Conservation (phyloP, 2,888 invertebrate genomes). For the Desoria tigrina region DNA sequence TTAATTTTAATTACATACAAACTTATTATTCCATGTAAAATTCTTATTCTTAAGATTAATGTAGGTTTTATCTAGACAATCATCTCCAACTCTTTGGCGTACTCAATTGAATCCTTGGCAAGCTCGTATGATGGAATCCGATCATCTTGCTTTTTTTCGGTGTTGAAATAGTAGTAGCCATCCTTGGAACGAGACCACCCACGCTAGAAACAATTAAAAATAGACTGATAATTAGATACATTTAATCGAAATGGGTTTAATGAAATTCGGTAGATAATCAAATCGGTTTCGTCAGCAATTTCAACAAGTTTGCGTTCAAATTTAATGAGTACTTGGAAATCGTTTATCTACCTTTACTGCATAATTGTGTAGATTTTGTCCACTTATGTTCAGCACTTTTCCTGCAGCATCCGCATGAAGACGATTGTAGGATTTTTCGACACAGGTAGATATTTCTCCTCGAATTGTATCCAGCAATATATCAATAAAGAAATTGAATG, state of each 20-base stretch:
- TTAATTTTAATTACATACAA: too few species aligned
- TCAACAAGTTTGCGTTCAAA: too few species aligned
- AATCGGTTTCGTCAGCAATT: too few species aligned
- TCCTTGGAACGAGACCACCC: conserved; percentile 65
- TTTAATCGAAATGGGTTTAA: too few species aligned
- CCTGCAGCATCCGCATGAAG: conserved; percentile 84
- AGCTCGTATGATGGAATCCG: conserved; percentile 85
- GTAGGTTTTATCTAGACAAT: conserved; percentile 73
- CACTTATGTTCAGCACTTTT: conserved; percentile 80
- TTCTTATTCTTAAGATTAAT: too few species aligned
- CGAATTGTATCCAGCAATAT: conserved; percentile 92
- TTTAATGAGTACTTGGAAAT: neutral
- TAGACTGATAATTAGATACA: too few species aligned
- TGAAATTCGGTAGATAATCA: too few species aligned
- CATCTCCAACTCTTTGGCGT: conserved; percentile 97
- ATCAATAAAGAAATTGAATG: conserved; percentile 95
- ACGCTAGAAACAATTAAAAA: conserved; percentile 32
- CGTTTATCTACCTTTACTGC: conserved; percentile 73
- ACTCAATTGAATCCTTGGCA: conserved; percentile 91
- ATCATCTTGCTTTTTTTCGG: conserved; percentile 73
- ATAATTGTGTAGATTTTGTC: conserved; percentile 75
- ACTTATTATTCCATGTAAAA: too few species aligned
- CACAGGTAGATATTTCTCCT: conserved; percentile 92
- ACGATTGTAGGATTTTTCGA: conserved; percentile 83
- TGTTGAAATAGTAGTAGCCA: conserved; percentile 78